Conservation (phyloP, 2,797 vertebrate genomes). For the Lindbergichthys nudifrons region DNA sequence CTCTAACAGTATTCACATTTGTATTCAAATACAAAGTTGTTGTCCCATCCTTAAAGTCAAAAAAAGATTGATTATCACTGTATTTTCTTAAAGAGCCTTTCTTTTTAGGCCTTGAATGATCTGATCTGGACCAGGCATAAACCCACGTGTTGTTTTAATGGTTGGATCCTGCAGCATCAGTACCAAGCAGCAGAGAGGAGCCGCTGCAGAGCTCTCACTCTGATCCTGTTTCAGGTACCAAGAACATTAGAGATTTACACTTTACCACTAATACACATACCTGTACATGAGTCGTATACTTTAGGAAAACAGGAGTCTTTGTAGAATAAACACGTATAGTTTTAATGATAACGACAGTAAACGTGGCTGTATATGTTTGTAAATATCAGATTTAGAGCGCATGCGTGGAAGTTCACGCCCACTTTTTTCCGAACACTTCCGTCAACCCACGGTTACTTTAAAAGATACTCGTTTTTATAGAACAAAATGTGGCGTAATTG, state of each 20-base stretch:
- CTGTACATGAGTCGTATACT: accelerated
- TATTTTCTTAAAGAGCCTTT: no score
- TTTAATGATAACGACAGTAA: neutral
- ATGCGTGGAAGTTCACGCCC: conserved; percentile 58
- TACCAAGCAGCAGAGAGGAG: neutral
- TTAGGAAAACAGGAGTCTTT: neutral
- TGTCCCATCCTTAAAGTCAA: no score
- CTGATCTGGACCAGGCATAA: no score
- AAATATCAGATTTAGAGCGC: neutral
- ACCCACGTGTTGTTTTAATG: no score
- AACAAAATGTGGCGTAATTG: accelerated
- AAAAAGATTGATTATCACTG: no score
- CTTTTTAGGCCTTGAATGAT: no score
- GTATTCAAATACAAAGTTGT: no score
- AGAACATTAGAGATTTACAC: neutral
- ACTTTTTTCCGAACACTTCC: conserved; percentile 30
- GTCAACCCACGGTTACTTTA: neutral
- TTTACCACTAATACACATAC: neutral
- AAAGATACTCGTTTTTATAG: neutral
- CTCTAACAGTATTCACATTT: no score
- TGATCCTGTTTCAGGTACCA: neutral
- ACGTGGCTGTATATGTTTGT: neutral
- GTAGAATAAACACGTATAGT: accelerated
- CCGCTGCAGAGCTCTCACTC: conserved; percentile 52
- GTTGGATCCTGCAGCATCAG: conserved; percentile 11